Percentiles rank a stretch among this genome's conserved stretches.
Evolutionary conservation across 2,113 vertebrate species (phyloP).

Genomic region (Channa argus): DNA sequence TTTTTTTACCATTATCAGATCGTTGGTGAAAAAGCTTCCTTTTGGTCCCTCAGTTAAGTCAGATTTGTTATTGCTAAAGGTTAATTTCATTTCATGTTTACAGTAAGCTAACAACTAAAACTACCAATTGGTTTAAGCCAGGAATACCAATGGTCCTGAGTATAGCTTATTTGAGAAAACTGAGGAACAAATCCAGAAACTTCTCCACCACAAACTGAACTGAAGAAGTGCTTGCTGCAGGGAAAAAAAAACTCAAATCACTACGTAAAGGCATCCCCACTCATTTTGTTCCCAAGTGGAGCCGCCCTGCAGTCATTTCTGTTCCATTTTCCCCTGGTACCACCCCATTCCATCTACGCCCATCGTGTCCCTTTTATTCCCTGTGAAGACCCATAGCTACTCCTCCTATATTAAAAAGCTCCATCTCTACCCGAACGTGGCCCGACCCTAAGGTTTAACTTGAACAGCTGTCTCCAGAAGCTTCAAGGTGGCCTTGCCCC

Average conservation of each 20-base stretch:
- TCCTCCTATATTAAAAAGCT: constrained; percentile 53
- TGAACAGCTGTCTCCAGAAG: constrained; percentile 45
- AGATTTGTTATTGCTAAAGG: background rate
- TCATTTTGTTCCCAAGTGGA: background rate
- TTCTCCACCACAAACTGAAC: constrained; percentile 28
- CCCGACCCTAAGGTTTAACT: constrained; percentile 25
- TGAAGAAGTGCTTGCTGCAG: constrained; percentile 13
- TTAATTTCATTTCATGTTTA: background rate
- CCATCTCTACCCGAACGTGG: constrained; percentile 61
- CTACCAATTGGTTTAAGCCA: background rate
- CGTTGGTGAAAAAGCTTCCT: constrained; percentile 39
- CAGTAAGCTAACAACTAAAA: background rate
- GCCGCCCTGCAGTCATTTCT: constrained; percentile 38
- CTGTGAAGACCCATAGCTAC: constrained; percentile 17
- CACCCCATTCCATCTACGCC: background rate
- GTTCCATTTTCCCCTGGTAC: constrained; percentile 10
- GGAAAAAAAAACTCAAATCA: constrained; percentile 1
- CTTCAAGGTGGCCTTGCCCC: constrained; percentile 33
- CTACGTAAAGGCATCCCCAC: constrained; percentile 8
- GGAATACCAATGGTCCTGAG: background rate
- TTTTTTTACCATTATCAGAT: background rate
- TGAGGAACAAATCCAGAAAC: constrained; percentile 53
- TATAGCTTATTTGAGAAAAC: constrained; percentile 3
- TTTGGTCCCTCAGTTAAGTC: constrained; percentile 27
- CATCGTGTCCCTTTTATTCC: constrained; percentile 20